Evolutionary conservation across 30 jellyfish, hydroid and myxozoan species (phyloP).

Genomic region (Haliclystus octoradiatus): DNA sequence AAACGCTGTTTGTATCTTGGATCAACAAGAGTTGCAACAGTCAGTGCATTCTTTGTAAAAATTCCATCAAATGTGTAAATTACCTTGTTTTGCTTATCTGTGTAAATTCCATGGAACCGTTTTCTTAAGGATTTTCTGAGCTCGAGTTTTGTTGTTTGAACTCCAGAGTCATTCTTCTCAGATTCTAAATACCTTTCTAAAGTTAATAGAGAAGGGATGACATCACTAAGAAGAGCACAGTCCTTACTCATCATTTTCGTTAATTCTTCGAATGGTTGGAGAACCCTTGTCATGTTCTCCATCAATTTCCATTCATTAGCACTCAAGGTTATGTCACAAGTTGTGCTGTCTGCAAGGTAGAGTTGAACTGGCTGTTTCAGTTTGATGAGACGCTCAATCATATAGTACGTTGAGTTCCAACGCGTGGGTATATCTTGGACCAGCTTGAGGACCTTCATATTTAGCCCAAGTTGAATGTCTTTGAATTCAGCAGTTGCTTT

Average conservation of each 20-base stretch:
- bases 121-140: constrained; percentile 17
- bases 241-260: constrained; percentile 28
- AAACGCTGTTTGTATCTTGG: neutral
- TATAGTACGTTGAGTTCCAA: neutral
- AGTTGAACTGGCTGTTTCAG: neutral
- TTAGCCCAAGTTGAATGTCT: too few relatives aligned
- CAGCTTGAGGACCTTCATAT: too few relatives aligned
- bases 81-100: too few relatives aligned
- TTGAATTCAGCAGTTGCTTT: neutral
- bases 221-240: constrained; percentile 13
- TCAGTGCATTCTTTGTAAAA: neutral
- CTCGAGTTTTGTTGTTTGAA: constrained; percentile 30
- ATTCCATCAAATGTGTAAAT: neutral
- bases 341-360: neutral
- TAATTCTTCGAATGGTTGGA: constrained; percentile 32
- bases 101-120: too few relatives aligned
- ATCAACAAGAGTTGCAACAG: neutral
- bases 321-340: neutral
- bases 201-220: constrained; percentile 30
- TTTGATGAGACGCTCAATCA: neutral
- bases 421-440: too few relatives aligned
- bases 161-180: constrained; percentile 34
- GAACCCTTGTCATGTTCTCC: constrained; percentile 28
- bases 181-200: constrained; percentile 12
- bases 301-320: constrained; percentile 46